Conservation (phyloP, 2,113 vertebrate species). For the Leptodactylus fuscus region DNA sequence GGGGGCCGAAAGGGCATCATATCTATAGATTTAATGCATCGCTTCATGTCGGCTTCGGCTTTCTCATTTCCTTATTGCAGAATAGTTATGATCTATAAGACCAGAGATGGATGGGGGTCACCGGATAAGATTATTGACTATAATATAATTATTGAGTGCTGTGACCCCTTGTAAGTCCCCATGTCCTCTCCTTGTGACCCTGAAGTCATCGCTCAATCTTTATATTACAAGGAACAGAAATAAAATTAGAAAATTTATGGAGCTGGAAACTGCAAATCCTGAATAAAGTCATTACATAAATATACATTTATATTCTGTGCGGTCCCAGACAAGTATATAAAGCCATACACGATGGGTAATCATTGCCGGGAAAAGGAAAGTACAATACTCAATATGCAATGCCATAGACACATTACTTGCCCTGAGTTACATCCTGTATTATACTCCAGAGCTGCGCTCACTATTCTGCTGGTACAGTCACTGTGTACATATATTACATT, state of each 20-base stretch:
- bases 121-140: background rate
- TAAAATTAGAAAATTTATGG: background rate
- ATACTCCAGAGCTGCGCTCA: too few relatives aligned
- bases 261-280: background rate
- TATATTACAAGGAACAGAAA: background rate
- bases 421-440: too few relatives aligned
- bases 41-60: too few relatives aligned
- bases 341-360: background rate
- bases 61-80: background rate
- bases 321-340: background rate
- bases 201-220: background rate
- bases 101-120: background rate
- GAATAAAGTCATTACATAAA: background rate
- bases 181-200: background rate
- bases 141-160: background rate
- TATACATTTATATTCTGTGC: background rate
- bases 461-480: too few relatives aligned
- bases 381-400: background rate
- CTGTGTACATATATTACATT: too few relatives aligned
- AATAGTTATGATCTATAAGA: slow-evolving; percentile 6
- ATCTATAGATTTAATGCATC: too few relatives aligned
- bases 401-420: too few relatives aligned
- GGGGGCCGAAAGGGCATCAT: too few relatives aligned
- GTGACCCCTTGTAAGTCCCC: background rate
- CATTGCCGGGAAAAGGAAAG: background rate